Evolutionary conservation across 2,797 vertebrate species (phyloP), one percentile per base, ranked within the genome.

Genomic region (Hippopotamyrus pictus): DNA sequence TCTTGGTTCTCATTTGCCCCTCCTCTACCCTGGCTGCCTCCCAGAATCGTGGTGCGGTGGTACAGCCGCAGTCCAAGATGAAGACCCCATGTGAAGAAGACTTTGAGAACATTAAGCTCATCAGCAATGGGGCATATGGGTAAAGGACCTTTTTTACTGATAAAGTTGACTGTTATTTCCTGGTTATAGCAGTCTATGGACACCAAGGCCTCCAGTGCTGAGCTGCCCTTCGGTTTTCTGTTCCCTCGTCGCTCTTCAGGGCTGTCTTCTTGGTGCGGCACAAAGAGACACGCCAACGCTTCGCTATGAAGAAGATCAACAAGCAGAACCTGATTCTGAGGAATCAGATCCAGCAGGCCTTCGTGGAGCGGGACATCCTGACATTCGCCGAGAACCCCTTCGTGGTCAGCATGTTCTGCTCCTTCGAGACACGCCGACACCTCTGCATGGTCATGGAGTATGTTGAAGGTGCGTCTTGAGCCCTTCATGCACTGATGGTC

Each of bases 391-490:
- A 99, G 93, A 99, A 99, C 93, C 98, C 98, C 2, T 99, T 99
- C 0, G 98, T 99, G 7, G 98, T 99, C 92, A 98, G 98, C 96
- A 98, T 99, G 98, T 99, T 98, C 95, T 99, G 98, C 89, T 99
- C 98, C 46, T 99, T 99, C 1, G 97, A 99, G 95, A 99, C 98
- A 51, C 95, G 97, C 90, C 95, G 98, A 19, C 98, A 99, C 91
- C 96, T 99, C 53, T 99, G 98, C 93, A 99, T 99, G 98, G 98
- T 99, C 92, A 99, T 99, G 97, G 98, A 99, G 93, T 99, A 99
- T 0, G 98, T 99, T 86, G 98, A 99, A 96, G 98, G 98, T 99
- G 95, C 92, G 93, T 44, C 37, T 50, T 44, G n/a, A 82, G 3
- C 22, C 46, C n/a, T 14, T 50, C 22, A 8, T 48, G 48, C n/a